Base-by-base conservation (phyloP, 2,888 invertebrate genomes). In the Gryllus longicercus region DNA sequence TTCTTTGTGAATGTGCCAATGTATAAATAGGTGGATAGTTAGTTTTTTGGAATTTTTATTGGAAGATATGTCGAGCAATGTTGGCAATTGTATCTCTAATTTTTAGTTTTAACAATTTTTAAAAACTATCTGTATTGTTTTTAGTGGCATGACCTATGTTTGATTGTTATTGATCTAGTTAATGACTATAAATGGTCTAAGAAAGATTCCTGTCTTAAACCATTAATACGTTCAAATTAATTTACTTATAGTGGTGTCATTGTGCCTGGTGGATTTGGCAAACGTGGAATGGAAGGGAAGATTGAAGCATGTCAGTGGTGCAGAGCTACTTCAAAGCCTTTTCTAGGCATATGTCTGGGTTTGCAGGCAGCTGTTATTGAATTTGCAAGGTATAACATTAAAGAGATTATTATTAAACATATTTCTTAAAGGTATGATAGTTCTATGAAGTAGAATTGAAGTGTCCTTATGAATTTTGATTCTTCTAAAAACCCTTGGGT, bases 261-360 rank as follows among this genome's bases (percentile, higher is more conserved):
- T 83, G 96, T 99, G 1, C 99, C 99, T 4, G 99, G 99, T 81
- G 99, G 99, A 16, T 99, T 99, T 87, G 99, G 99, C 1, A 93
- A 93, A 83, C 91, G 99, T 80, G 99, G 99, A 10, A 93, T 97
- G 85, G 97, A 98, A 86, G 99, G 99, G 0, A 99, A 97, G 89
- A 96, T 99, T 78, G 92, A 93, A 82, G 98, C 99, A 0, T 95
- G 95, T 84, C 91, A 94, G 84, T 99, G 97, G 96, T 98, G 98
- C 82, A 90, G 99, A 74, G 92, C 92, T 84, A 96, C 95, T 78
- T 92, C 93, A 78, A 95, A 94, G 85, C 99, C 99, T 0, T 95
- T 95, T 87, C 89, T 99, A 23, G 99, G 99, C 74, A 96, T 99
- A 83, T 99, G 99, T 86, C 90, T 99, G n/a, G 99, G 99, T 10